Conservation (phyloP, 2,797 vertebrate species). For the Pseudocheirus occidentalis region DNA sequence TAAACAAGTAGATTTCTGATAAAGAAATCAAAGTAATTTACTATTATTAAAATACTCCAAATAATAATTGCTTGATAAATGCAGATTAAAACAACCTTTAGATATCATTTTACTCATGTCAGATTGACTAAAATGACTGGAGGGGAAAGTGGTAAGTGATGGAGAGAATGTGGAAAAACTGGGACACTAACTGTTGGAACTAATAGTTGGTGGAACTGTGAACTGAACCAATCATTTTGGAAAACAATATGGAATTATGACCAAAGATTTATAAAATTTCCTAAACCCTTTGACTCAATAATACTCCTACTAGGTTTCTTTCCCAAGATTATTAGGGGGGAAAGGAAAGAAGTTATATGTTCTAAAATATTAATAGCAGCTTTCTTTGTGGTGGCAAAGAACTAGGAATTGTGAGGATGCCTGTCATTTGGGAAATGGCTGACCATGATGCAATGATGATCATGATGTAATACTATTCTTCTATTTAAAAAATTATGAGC, state of each 20-base stretch:
- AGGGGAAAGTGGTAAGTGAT: background rate
- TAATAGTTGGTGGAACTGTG: background rate
- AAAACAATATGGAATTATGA: background rate
- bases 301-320: background rate
- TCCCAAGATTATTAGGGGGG: background rate
- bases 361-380: background rate
- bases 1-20: background rate
- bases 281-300: background rate
- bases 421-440: background rate
- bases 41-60: background rate
- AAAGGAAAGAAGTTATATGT: background rate
- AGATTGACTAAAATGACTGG: background rate
- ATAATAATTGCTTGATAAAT: background rate
- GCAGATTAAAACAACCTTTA: background rate
- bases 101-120: background rate
- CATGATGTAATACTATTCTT: background rate
- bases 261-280: background rate
- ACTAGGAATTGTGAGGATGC: background rate
- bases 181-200: no score
- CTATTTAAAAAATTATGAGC: background rate
- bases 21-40: background rate
- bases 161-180: background rate
- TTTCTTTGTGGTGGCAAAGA: background rate
- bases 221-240: background rate
- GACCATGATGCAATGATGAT: background rate